These are phyloP conservation scores for Marmota flaviventris DNA, from an alignment of 2,113 vertebrate genomes.

Conservation along the genomic window DNA sequence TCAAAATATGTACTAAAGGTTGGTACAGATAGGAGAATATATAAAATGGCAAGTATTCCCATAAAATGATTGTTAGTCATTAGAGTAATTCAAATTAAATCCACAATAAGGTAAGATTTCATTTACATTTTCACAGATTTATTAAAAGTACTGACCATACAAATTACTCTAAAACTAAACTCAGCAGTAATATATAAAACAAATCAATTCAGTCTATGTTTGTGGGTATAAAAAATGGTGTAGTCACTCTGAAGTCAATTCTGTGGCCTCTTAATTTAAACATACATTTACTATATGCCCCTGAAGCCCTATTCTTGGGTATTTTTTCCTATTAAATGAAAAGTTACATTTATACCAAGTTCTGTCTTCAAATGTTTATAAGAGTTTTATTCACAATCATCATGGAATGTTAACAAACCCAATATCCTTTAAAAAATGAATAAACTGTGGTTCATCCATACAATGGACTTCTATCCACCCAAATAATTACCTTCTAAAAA, in stretches of 20 bases:
- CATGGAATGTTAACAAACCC: neutral
- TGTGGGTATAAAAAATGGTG: neutral
- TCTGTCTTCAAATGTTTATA: neutral
- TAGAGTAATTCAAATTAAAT: neutral
- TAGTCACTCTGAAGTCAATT: neutral
- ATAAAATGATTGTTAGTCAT: too few species aligned
- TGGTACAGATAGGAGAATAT: neutral
- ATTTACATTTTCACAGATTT: neutral
- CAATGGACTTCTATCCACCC: neutral
- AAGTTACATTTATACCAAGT: neutral
- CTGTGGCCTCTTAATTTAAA: neutral
- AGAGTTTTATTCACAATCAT: neutral
- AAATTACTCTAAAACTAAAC: neutral
- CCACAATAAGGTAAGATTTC: neutral
- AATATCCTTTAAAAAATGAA: neutral
- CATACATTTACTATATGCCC: neutral
- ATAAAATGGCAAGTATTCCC: neutral
- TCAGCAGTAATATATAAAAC: too few species aligned
- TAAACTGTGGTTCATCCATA: neutral
- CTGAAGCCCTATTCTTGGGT: neutral
- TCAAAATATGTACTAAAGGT: neutral
- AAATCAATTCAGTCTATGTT: neutral
- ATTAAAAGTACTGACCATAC: neutral
- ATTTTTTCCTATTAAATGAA: neutral
- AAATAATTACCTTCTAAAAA: too few species aligned